Evolutionary conservation across 2,113 vertebrate genomes (phyloP).

Genomic region (Elachura formosa): DNA sequence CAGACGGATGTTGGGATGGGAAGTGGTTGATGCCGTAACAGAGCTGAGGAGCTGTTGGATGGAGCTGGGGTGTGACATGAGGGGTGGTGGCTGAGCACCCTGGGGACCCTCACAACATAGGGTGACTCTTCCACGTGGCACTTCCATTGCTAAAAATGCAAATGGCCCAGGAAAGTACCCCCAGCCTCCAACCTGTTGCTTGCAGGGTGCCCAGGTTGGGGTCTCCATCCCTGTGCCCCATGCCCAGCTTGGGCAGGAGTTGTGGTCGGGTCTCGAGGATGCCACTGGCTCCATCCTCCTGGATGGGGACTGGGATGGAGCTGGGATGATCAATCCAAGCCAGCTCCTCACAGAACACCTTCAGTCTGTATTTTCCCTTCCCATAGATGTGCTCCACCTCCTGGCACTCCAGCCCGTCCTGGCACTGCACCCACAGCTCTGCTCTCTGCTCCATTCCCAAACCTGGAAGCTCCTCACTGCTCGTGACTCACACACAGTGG

Average conservation of each 20-base stretch:
- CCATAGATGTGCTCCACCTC: neutral
- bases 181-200: neutral
- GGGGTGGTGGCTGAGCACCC: neutral
- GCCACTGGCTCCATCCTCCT: neutral
- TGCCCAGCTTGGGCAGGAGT: neutral
- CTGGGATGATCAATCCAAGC: fast-evolving
- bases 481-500: neutral
- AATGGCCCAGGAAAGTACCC: neutral
- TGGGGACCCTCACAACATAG: neutral
- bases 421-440: fast-evolving
- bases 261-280: neutral
- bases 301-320: neutral
- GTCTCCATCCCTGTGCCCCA: neutral
- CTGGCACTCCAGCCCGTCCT: neutral
- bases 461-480: fast-evolving
- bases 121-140: neutral
- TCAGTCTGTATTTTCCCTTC: neutral
- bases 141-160: neutral
- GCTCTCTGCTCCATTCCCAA: neutral
- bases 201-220: neutral
- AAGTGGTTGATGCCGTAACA: fast-evolving
- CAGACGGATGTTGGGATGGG: neutral
- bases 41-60: neutral
- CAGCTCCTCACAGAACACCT: neutral
- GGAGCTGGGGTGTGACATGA: neutral